A percentile compares a stretch with the other conserved stretches of the same genome.
Evolutionary conservation across 2,888 invertebrate species (phyloP).

Genomic region (Scaptomyza polygonia): DNA sequence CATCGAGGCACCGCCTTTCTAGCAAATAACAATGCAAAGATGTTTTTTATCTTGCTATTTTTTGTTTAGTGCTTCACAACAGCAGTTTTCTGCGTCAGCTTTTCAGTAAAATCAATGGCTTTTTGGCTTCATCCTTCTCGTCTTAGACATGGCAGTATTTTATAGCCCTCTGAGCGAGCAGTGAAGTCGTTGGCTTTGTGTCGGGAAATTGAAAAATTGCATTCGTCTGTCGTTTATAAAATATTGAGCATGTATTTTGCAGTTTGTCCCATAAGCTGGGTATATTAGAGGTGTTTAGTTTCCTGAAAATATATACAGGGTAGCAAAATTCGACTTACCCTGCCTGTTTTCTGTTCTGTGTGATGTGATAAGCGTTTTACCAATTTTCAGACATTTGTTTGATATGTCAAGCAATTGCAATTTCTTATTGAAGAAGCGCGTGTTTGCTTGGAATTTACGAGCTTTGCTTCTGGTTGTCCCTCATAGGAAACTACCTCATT

Average conservation of each 20-base stretch:
- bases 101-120: conserved; percentile 16
- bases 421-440: conserved; percentile 6
- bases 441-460: conserved; percentile 9
- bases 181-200: conserved; percentile 55
- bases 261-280: conserved; percentile 14
- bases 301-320: neutral
- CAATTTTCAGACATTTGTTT: conserved; percentile 49
- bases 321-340: neutral
- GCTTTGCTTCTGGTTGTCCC: conserved; percentile 45
- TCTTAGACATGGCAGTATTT: conserved; percentile 42
- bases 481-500: conserved; percentile 37
- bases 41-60: conserved; percentile 11
- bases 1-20: conserved; percentile 9
- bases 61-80: neutral
- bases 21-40: conserved; percentile 44
- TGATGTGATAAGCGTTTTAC: conserved; percentile 62
- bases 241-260: conserved; percentile 60
- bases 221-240: conserved; percentile 68
- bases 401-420: conserved; percentile 28
- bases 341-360: conserved; percentile 7
- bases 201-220: conserved; percentile 75
- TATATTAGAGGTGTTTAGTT: neutral
- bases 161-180: conserved; percentile 74
- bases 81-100: conserved; percentile 45
- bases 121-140: conserved; percentile 16